phyloP scores from a whole-genome alignment of 1,140 invertebrate genomes.

The Drosophila bocqueti region DNA sequence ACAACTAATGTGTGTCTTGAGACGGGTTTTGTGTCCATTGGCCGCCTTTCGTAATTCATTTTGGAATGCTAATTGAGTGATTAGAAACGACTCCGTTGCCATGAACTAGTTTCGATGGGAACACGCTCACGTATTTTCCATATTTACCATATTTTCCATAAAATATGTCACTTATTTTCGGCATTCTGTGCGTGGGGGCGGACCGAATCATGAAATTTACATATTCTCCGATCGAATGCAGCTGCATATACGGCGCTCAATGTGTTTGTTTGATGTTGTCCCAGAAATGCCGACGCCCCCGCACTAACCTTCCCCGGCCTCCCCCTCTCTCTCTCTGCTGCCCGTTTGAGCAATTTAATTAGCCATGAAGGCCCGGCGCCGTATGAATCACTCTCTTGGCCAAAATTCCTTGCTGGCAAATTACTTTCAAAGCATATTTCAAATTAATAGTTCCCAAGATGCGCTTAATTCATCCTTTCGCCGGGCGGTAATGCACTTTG shows the following conservation, averaged over 20 bases:
- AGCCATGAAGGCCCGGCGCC: slow-evolving; percentile 74
- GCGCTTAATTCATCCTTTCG: not conserved
- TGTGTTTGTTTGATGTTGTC: slow-evolving; percentile 49
- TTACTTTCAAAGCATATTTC: slow-evolving; percentile 25
- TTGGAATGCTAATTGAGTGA: slow-evolving; percentile 38
- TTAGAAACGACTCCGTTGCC: slow-evolving; percentile 27
- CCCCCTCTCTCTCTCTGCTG: slow-evolving; percentile 5
- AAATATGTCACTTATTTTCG: slow-evolving; percentile 57
- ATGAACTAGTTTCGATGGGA: slow-evolving; percentile 39
- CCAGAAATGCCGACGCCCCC: slow-evolving; percentile 75
- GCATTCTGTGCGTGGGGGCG: slow-evolving; percentile 57
- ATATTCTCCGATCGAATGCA: slow-evolving; percentile 60
- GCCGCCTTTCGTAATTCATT: slow-evolving; percentile 21
- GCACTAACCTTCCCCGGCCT: slow-evolving; percentile 67
- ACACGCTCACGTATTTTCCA: slow-evolving; percentile 16
- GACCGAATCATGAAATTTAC: slow-evolving; percentile 65
- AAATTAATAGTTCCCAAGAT: slow-evolving; percentile 7
- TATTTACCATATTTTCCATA: slow-evolving; percentile 6
- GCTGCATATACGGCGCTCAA: slow-evolving; percentile 34
- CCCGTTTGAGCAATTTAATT: slow-evolving; percentile 72
- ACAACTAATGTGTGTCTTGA: slow-evolving; percentile 46
- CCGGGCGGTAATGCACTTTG: slow-evolving; percentile 6
- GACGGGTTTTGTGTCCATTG: slow-evolving; percentile 11
- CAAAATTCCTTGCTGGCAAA: slow-evolving; percentile 24
- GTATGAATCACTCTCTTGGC: slow-evolving; percentile 27